These are phyloP conservation scores for Tragelaphus imberbis DNA, from an alignment of 2,113 vertebrate genomes.

Conservation along the genomic window DNA sequence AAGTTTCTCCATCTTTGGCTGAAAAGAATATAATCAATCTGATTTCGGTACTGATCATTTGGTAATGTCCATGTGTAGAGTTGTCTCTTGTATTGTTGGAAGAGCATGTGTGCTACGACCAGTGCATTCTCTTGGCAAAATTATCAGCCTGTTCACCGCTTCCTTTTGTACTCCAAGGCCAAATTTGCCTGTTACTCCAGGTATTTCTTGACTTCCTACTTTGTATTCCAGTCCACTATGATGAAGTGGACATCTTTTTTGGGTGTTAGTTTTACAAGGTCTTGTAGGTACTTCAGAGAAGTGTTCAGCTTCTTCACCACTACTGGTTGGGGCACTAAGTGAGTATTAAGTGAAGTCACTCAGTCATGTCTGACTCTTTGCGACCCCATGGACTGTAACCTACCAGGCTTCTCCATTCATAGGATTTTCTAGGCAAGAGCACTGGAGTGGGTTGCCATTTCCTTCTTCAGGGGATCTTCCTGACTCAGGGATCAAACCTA, in stretches of 20 bases:
- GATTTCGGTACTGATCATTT: not conserved
- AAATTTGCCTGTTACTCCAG: not conserved
- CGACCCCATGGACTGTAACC: no score
- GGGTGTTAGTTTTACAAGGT: not conserved
- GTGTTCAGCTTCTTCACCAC: not conserved
- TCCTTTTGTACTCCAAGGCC: not conserved
- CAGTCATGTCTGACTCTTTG: no score
- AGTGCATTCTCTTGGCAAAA: not conserved
- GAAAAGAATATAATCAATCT: not conserved
- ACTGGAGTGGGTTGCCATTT: no score
- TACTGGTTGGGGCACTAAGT: not conserved
- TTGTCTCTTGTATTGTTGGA: not conserved
- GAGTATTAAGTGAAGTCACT: no score
- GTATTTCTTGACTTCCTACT: not conserved
- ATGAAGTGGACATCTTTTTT: not conserved
- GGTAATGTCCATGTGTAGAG: not conserved
- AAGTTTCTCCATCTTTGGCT: not conserved
- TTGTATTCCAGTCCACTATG: not conserved
- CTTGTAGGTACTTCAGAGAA: not conserved
- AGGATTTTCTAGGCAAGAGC: no score
- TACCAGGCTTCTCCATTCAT: no score
- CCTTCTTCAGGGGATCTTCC: no score
- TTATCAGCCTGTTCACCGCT: accelerated
- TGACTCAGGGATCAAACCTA: no score
- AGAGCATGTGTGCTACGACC: not conserved